Evolutionary conservation across 2,113 vertebrate genomes (phyloP).

Genomic region (Vidua chalybeata): DNA sequence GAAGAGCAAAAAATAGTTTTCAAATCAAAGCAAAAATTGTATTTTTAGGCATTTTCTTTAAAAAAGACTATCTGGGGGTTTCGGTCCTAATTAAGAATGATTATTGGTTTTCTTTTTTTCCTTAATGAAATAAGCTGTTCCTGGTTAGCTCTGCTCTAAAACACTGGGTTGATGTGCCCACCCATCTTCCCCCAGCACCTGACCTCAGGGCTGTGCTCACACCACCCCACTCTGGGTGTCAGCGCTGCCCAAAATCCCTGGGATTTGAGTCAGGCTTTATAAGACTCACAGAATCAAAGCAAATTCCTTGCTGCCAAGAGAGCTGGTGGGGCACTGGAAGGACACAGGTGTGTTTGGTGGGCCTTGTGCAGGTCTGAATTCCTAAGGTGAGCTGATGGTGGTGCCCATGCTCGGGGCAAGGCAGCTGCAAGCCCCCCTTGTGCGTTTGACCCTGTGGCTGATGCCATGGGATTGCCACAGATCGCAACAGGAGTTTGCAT

Average conservation of each 20-base stretch:
- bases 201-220: neutral
- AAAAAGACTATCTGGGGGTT: constrained; percentile 1
- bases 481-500: neutral
- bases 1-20: constrained; percentile 30
- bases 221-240: neutral
- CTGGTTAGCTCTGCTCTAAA: neutral
- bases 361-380: neutral
- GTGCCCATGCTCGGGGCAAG: rapidly evolving
- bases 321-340: neutral
- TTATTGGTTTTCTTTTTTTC: neutral
- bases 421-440: neutral
- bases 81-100: constrained; percentile 23
- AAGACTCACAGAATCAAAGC: neutral
- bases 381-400: neutral
- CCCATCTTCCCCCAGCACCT: neutral
- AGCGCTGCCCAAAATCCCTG: neutral
- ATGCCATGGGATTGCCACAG: neutral
- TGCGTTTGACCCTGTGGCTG: rapidly evolving
- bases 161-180: neutral
- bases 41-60: constrained; percentile 14
- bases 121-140: neutral
- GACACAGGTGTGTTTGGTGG: neutral
- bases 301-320: neutral
- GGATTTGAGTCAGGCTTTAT: neutral
- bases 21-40: constrained; percentile 10